Percentiles rank a stretch among this genome's conserved stretches.
These are phyloP conservation scores for Acanthopagrus latus DNA, from an alignment of 2,797 vertebrate species.

Conservation along the genomic window DNA sequence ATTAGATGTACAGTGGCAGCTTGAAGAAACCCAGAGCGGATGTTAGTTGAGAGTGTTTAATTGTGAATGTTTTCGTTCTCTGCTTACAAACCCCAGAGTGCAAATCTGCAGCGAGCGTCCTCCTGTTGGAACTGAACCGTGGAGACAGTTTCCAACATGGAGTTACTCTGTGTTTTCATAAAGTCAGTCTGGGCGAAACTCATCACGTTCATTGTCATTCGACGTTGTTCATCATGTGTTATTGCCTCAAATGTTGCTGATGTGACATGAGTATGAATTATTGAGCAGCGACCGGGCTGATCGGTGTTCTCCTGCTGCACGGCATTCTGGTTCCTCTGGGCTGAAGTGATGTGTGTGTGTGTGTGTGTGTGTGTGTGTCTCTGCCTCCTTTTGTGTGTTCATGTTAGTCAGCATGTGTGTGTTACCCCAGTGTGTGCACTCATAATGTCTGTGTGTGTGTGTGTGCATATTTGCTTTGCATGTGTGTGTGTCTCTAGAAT, in stretches of 20 bases:
- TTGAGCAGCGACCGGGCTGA: neutral
- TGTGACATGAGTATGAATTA: neutral
- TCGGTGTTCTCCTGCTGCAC: neutral
- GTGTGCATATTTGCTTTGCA: neutral
- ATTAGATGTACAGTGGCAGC: too few relatives aligned
- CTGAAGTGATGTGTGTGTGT: slow-evolving; percentile 9
- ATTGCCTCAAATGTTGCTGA: neutral
- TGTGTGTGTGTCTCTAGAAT: neutral
- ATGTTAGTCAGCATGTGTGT: slow-evolving; percentile 15
- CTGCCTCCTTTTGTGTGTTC: slow-evolving; percentile 16
- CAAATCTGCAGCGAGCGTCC: neutral
- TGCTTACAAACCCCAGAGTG: neutral
- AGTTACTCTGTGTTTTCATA: neutral
- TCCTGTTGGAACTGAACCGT: neutral
- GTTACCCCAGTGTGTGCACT: neutral
- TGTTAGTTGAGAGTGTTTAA: too few relatives aligned
- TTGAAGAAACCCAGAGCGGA: too few relatives aligned
- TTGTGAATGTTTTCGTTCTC: too few relatives aligned
- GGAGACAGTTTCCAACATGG: neutral
- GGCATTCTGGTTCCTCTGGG: neutral
- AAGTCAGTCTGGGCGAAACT: neutral
- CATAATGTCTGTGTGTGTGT: neutral
- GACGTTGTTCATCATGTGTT: neutral
- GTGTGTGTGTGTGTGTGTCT: slow-evolving; percentile 18
- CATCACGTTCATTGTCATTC: neutral